Evolutionary conservation across 2,888 invertebrate species (phyloP).

Genomic region (Onthophagus sagittarius): DNA sequence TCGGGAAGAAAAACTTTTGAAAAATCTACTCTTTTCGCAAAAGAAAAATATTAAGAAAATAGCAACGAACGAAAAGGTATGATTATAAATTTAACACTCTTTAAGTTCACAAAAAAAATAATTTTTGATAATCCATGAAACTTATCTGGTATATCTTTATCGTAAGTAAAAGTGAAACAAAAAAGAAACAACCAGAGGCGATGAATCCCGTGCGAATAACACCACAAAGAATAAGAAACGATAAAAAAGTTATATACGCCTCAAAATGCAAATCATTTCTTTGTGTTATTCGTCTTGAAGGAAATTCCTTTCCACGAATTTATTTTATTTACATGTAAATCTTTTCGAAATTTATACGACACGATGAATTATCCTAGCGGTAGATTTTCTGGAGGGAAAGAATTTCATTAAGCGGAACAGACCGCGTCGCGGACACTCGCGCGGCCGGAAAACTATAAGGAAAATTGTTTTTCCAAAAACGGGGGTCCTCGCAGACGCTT

Average conservation of each 20-base stretch:
- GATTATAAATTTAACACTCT: background rate
- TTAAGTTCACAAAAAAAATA: background rate
- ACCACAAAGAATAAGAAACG: background rate
- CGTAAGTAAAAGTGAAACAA: background rate
- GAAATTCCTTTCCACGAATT: background rate
- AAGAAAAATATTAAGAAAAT: too few relatives aligned
- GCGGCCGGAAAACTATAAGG: background rate
- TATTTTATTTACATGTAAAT: background rate
- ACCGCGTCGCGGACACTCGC: background rate
- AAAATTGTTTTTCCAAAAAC: background rate
- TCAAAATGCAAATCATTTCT: background rate
- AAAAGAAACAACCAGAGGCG: background rate
- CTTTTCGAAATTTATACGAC: background rate
- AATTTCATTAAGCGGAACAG: constrained; percentile 3
- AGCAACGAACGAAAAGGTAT: too few relatives aligned
- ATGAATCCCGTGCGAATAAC: background rate
- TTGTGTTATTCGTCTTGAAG: background rate
- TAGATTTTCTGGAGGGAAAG: background rate
- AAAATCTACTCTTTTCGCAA: background rate
- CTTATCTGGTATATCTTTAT: background rate
- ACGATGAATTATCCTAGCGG: too few relatives aligned
- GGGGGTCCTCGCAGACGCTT: background rate
- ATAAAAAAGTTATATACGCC: background rate
- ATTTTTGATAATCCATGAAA: background rate
- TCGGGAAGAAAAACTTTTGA: background rate